Evolutionary conservation across 2,113 vertebrate genomes (phyloP).

Genomic region (Festucalex cinctus): DNA sequence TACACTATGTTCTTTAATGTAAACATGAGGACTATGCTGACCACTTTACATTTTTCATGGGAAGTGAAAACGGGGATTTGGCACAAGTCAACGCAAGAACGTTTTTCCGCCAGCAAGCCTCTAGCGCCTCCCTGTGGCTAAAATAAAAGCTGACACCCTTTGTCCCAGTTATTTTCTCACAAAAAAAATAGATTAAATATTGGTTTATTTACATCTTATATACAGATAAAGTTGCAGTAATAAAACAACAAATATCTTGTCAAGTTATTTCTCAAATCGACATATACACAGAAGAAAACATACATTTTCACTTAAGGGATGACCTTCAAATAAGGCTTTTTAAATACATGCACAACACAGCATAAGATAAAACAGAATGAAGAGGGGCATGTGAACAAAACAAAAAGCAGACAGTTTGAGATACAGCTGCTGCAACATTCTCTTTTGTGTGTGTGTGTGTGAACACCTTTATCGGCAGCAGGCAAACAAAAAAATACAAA

Average conservation of each 20-base stretch:
- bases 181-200: conserved; percentile 32
- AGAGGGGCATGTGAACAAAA: conserved; percentile 22
- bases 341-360: conserved; percentile 47
- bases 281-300: conserved; percentile 41
- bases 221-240: conserved; percentile 45
- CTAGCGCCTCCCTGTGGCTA: conserved; percentile 36
- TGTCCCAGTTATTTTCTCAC: background rate
- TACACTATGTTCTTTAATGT: background rate
- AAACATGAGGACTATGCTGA: background rate
- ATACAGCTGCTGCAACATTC: background rate
- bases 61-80: background rate
- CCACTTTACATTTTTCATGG: background rate
- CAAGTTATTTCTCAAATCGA: conserved; percentile 21
- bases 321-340: conserved; percentile 38
- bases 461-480: conserved; percentile 13
- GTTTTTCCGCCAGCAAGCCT: background rate
- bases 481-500: conserved; percentile 31
- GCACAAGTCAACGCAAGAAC: background rate
- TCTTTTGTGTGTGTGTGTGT: no score
- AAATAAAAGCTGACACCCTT: no score
- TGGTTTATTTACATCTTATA: conserved; percentile 71
- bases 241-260: conserved; percentile 34
- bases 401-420: conserved; percentile 23
- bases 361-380: conserved; percentile 4
- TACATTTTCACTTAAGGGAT: conserved; percentile 25